Conservation (phyloP, 2,888 invertebrate genomes). For the Hypomecis atomaria region DNA sequence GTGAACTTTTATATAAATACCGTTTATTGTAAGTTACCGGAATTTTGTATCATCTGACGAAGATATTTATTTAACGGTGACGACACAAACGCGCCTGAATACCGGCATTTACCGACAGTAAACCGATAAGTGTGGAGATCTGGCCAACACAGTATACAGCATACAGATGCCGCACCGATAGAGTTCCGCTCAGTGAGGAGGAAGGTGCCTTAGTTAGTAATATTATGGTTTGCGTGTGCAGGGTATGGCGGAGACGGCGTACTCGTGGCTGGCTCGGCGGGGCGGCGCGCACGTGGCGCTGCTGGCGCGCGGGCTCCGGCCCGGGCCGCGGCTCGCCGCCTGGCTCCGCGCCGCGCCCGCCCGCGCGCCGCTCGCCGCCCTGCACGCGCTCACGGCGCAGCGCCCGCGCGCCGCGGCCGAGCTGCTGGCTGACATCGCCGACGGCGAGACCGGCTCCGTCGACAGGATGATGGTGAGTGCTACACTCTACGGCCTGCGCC, state of each 20-base stretch:
- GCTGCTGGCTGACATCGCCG: constrained; percentile 4
- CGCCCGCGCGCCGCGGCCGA: constrained; percentile 3
- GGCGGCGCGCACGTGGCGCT: constrained; percentile 31
- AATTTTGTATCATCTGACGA: no score
- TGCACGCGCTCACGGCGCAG: not conserved
- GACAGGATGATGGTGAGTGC: constrained; percentile 10
- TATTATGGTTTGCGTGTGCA: constrained; percentile 38
- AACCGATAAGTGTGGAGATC: no score
- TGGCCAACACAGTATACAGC: no score
- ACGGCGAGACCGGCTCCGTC: not conserved
- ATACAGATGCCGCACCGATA: no score
- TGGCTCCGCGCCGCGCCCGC: not conserved
- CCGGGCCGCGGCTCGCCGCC: constrained; percentile 38
- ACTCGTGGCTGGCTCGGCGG: constrained; percentile 52
- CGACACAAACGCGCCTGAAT: no score
- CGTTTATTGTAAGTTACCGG: no score
- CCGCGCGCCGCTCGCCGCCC: constrained; percentile 83
- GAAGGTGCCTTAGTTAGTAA: no score
- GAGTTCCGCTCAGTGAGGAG: no score
- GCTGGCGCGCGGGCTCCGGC: constrained; percentile 46
- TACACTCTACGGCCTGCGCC: no score
- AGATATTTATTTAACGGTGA: no score
- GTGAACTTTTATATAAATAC: no score
- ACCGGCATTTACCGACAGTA: no score
- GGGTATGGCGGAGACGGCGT: constrained; percentile 65